phyloP scores from a whole-genome alignment of 2,888 invertebrate genomes.

The Caenorhabditis wallacei region DNA sequence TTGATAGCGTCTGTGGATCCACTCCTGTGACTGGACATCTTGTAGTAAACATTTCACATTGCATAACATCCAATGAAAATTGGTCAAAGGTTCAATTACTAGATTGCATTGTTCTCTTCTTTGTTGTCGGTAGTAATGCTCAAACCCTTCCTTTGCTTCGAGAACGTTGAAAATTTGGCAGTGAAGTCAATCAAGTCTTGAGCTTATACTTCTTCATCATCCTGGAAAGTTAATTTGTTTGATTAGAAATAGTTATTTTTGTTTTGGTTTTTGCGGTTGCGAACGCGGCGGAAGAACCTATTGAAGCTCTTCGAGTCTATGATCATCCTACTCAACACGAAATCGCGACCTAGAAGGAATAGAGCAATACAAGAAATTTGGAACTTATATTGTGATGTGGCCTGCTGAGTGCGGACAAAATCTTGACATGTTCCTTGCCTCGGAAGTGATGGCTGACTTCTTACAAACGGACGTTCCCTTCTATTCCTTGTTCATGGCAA shows the following conservation, averaged over 20 bases:
- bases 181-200: constrained; percentile 98
- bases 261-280: no score
- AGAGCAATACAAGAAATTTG: not conserved
- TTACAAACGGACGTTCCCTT: not conserved
- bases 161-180: constrained; percentile 87
- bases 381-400: not conserved
- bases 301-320: not conserved
- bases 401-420: not conserved
- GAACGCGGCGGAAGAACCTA: not conserved
- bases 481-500: constrained; percentile 84
- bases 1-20: constrained; percentile 90
- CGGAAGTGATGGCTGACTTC: not conserved
- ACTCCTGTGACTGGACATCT: constrained; percentile 94
- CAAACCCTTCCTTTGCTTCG: constrained; percentile 94
- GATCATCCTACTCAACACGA: not conserved
- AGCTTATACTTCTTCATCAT: constrained; percentile 89
- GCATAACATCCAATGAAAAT: constrained; percentile 93
- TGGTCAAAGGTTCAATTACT: constrained; percentile 93
- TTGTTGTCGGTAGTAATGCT: constrained; percentile 89
- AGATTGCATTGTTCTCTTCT: constrained; percentile 95
- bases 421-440: not conserved
- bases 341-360: not conserved
- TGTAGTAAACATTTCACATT: constrained; percentile 98
- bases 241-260: no score
- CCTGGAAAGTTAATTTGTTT: constrained; percentile 45